phyloP scores from a whole-genome alignment of 2,797 vertebrate genomes.

The Acomys russatus region DNA sequence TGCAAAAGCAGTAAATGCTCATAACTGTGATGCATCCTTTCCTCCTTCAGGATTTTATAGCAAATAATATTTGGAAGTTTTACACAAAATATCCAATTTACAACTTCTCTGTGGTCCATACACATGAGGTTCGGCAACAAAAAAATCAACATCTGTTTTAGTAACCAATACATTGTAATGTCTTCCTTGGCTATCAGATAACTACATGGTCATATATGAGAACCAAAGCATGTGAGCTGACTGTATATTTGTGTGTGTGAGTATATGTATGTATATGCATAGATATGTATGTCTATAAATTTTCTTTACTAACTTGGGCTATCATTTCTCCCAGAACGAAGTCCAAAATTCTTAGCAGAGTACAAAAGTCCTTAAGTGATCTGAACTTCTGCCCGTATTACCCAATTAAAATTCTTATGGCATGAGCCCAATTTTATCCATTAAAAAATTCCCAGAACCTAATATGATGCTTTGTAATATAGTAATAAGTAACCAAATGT shows the following conservation, averaged over 20 bases:
- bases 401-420: slow-evolving; percentile 13
- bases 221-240: not conserved
- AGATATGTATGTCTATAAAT: not conserved
- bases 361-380: not conserved
- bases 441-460: not conserved
- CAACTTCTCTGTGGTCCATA: not conserved
- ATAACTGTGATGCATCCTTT: not conserved
- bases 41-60: slow-evolving; percentile 11
- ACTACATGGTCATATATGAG: not conserved
- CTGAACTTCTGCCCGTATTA: not conserved
- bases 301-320: not conserved
- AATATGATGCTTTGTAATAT: not conserved
- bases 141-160: slow-evolving; percentile 8
- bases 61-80: not conserved
- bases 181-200: slow-evolving; percentile 20
- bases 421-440: slow-evolving; percentile 11
- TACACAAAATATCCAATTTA: slow-evolving; percentile 8
- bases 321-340: slow-evolving; percentile 30
- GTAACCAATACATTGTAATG: not conserved
- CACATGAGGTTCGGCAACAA: not conserved
- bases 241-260: not conserved
- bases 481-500: not conserved
- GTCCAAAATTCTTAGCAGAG: not conserved
- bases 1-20: not conserved
- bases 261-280: not conserved